Percentiles rank a stretch among this genome's conserved stretches.
Conservation (phyloP, 2,113 vertebrate species). For the Lynx canadensis region DNA sequence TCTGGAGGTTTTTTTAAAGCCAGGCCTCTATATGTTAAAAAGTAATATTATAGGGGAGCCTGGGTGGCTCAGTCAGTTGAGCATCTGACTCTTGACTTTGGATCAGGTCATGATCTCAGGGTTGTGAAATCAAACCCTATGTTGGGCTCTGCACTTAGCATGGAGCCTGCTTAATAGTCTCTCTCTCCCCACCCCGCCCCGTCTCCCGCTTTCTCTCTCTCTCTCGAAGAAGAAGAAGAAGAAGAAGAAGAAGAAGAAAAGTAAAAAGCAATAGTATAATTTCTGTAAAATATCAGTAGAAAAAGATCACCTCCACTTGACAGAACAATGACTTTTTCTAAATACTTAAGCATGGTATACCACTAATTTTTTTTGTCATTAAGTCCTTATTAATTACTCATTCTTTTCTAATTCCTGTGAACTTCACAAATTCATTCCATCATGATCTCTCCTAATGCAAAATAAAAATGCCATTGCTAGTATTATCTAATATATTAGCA, state of each 20-base stretch:
- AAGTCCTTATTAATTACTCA: conserved; percentile 34
- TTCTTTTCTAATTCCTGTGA: conserved; percentile 64
- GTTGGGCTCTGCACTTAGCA: no score
- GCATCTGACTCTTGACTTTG: no score
- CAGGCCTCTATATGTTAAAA: conserved; percentile 47
- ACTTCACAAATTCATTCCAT: conserved; percentile 64
- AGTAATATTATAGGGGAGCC: background rate
- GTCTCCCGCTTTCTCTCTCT: no score
- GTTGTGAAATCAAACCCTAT: no score
- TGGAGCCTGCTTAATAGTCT: no score
- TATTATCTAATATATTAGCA: conserved; percentile 39
- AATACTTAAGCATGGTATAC: background rate
- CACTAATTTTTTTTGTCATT: conserved; percentile 35
- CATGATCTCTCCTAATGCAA: conserved; percentile 53
- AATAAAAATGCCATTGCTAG: conserved; percentile 69
- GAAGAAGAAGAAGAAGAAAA: no score
- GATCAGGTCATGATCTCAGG: no score
- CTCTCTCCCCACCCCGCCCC: no score
- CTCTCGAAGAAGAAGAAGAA: no score
- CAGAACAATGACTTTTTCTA: conserved; percentile 46
- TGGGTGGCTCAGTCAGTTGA: no score
- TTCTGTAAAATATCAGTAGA: background rate
- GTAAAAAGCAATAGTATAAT: background rate
- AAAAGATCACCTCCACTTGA: background rate
- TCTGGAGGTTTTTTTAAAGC: background rate